Base-by-base conservation (phyloP, 92 coral and sea anemone genomes). In the Virgularia gustaviana region DNA sequence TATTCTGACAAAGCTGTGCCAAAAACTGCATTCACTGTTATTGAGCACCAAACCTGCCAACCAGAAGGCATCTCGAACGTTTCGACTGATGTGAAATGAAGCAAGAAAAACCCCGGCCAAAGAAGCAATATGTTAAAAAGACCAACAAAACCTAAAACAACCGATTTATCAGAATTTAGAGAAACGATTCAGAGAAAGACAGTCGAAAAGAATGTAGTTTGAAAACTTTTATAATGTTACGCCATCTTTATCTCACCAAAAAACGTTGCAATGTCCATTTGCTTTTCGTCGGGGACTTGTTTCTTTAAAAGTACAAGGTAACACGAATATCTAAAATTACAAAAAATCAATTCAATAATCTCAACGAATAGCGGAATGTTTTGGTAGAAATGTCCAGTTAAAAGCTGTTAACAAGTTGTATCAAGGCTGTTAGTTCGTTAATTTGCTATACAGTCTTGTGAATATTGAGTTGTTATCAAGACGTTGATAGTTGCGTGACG, bases 1-100 rank as follows among this genome's bases (percentile, higher is more conserved):
- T 82, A 83, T 39, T 92, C 98, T 16, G 98, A 85, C 42, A 92
- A 71, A 9, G 87, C 98, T 22, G 98, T 92, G n/a, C 98, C 98
- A 23, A 92, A 30, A 10, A 92, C 12, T 16, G 96, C 96, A 39
- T 92, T 92, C 34, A 92, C 68, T 31, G 59, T 23, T 32, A 92
- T 63, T 52, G 79, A 92, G 34, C 86, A 95, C 98, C 98, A 92
- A 13, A 85, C 80, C 37, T 59, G 42, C 47, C 57, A 27, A 56
- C 35, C 63, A 8, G 60, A 71, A 16, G 96, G 98, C 8, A 89
- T 65, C 37, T 85, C 83, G 71, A 92, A 92, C 22, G 60, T 62
- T 52, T 92, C 96, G 23, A 77, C 36, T 6, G 44, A 43, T 10
- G 79, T 73, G 70, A 79, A 78, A 72, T 92, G 83, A n/a, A 92